Conservation (phyloP, 2,888 invertebrate genomes). For the Pseudococcus longispinus region DNA sequence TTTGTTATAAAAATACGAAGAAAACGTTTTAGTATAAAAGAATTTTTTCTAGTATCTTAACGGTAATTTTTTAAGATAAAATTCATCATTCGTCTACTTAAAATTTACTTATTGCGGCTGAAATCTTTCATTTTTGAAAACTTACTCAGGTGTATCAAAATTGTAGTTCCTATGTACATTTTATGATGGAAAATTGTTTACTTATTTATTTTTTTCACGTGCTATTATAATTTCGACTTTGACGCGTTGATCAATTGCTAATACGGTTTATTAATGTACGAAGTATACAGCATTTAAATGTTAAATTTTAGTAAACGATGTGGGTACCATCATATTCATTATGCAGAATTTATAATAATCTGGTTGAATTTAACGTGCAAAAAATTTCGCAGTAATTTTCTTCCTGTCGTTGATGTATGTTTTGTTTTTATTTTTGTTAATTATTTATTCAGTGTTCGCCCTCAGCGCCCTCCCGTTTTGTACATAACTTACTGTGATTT, state of each 20-base stretch:
- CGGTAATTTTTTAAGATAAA: conserved; percentile 9
- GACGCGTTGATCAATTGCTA: conserved; percentile 13
- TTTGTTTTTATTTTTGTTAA: conserved; percentile 12
- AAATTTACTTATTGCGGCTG: background rate
- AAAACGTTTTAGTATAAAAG: background rate
- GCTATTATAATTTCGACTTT: background rate
- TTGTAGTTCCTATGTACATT: conserved; percentile 34
- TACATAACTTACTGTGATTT: conserved; percentile 30
- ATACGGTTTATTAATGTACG: background rate
- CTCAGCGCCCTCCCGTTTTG: too few species aligned
- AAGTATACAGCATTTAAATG: background rate
- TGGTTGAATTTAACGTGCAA: conserved; percentile 7
- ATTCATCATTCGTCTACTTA: conserved; percentile 23
- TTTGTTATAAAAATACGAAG: background rate
- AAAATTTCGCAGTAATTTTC: conserved; percentile 22
- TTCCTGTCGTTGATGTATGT: conserved; percentile 10
- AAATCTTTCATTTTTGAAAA: conserved; percentile 1
- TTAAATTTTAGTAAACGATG: background rate
- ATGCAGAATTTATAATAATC: conserved; percentile 37
- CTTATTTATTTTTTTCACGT: background rate
- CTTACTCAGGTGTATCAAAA: conserved; percentile 24
- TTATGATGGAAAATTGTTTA: background rate
- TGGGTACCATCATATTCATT: conserved; percentile 28
- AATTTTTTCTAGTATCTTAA: background rate
- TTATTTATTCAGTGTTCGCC: conserved; percentile 12